Base-by-base conservation (phyloP, 2,888 invertebrate species). In the Reticulitermes lucifugus region DNA sequence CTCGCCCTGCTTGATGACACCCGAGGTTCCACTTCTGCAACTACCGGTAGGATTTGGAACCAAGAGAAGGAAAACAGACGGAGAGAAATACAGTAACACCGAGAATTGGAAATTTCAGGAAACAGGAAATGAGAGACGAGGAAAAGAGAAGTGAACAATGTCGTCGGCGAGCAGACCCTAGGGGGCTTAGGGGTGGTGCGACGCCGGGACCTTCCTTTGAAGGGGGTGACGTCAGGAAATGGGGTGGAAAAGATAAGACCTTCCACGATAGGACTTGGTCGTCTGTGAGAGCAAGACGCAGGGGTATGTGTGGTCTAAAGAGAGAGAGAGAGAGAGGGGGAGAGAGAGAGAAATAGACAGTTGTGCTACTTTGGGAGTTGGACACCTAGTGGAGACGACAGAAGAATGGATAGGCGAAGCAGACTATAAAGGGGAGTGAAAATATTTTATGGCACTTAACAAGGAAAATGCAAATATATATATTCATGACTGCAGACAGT, bases 241-340 rank as follows among this genome's bases (percentile, higher is more conserved):
- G 77, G 77, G 77, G 77, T 77, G 77, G 77, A 77, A 77, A 46
- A 77, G 77, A 77, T 77, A 77, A 77, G 77, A 43, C 77, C 22
- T 41, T n/a, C 35, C 21, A 41, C 73, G 41, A 73, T 73, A n/a
- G 73, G 41, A 73, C 41, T 4, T 21, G 25, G n/a, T 6, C 65
- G 65, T n/a, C 25, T n/a, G 21, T 14, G 46, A 51, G 51, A 46
- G 77, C 43, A 22, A 77, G 77, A 77, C 22, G 21, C n/a, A 46
- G 51, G n/a, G 22, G 25, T 2, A 1, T 46, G 22, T 46, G 22
- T 65, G 46, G 4, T 46, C 43, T 10, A n/a, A 46, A 77, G 25
- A 77, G 46, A 21, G n/a, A 22, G n/a, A 35, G 3, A 35, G 35
- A 35, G 25, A 77, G 46, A 21, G n/a, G 2, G n/a, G 1, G 3